These are phyloP conservation scores for Parazoanthus atlanticus DNA, from an alignment of 92 coral and sea anemone species.

Conservation along the genomic window DNA sequence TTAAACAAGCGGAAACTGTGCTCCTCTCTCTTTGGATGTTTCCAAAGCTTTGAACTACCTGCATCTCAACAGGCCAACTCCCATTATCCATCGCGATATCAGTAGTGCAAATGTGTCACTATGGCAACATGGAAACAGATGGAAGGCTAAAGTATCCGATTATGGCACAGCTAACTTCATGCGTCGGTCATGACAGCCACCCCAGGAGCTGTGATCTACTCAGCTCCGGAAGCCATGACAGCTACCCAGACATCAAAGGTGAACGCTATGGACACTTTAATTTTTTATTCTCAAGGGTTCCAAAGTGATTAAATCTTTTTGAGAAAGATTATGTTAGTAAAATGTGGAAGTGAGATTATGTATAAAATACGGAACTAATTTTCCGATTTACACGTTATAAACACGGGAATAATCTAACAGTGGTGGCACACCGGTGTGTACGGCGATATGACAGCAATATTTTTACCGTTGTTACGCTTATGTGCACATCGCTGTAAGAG, in stretches of 20 bases:
- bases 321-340: no score
- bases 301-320: no score
- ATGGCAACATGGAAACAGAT: conserved; percentile 71
- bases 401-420: no score
- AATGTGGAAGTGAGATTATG: no score
- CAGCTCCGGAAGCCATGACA: conserved; percentile 83
- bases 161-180: conserved; percentile 89
- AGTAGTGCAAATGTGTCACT: conserved; percentile 92
- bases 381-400: no score
- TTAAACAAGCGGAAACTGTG: conserved; percentile 51
- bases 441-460: no score
- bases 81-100: conserved; percentile 88
- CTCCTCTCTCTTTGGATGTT: conserved; percentile 69
- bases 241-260: conserved; percentile 75
- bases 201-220: conserved; percentile 83
- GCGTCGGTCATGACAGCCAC: conserved; percentile 74
- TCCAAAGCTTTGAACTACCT: conserved; percentile 78
- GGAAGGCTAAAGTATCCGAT: conserved; percentile 89
- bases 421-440: no score
- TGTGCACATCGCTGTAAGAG: no score
- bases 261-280: not conserved
- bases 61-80: conserved; percentile 70
- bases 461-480: no score
- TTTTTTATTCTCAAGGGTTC: no score
- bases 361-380: no score